These are phyloP conservation scores for Rhagium mordax DNA, from an alignment of 2,888 invertebrate species.

Conservation along the genomic window DNA sequence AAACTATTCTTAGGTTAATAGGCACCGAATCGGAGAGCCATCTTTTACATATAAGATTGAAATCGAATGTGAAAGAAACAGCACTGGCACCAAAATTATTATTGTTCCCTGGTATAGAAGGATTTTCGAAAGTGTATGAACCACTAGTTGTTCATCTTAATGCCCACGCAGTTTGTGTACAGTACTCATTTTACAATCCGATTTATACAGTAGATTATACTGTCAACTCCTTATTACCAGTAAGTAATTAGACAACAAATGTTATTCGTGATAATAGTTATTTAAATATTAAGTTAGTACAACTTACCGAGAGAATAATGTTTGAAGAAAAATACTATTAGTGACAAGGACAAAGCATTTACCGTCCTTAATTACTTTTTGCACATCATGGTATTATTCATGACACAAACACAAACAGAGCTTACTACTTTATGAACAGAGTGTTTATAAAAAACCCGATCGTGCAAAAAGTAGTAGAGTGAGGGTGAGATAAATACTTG, in stretches of 20 bases:
- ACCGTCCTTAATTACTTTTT: too few relatives aligned
- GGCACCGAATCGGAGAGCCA: neutral
- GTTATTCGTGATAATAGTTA: too few relatives aligned
- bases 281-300: too few relatives aligned
- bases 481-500: too few relatives aligned
- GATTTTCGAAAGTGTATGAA: neutral
- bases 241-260: neutral
- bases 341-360: too few relatives aligned
- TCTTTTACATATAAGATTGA: neutral
- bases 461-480: too few relatives aligned
- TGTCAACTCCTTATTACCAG: neutral
- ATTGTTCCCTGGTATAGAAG: constrained; percentile 15
- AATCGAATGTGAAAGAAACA: neutral
- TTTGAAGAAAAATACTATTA: too few relatives aligned
- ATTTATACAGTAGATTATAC: neutral
- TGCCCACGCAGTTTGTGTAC: neutral
- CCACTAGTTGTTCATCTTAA: neutral
- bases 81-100: neutral
- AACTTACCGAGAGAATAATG: too few relatives aligned
- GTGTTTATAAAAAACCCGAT: too few relatives aligned
- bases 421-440: too few relatives aligned
- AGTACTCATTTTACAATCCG: neutral
- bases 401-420: too few relatives aligned
- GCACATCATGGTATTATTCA: too few relatives aligned
- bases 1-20: neutral